These are phyloP conservation scores for Oryctolagus cuniculus DNA, from an alignment of 2,113 vertebrate genomes.

Conservation along the genomic window DNA sequence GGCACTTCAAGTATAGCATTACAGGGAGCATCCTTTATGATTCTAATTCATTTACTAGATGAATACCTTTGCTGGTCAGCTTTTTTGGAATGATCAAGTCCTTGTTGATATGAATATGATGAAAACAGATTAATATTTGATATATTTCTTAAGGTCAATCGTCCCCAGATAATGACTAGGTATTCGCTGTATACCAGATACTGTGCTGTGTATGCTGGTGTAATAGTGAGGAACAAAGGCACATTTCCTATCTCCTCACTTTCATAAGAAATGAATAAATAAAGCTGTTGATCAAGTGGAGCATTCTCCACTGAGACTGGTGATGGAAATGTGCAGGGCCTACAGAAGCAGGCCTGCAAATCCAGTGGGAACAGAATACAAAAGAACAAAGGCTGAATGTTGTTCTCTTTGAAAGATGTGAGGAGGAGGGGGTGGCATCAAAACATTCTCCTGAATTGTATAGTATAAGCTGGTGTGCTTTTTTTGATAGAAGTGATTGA, in stretches of 20 bases:
- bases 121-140: neutral
- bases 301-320: neutral
- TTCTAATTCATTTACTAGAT: neutral
- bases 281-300: neutral
- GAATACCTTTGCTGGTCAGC: neutral
- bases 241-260: neutral
- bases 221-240: neutral
- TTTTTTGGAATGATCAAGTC: neutral
- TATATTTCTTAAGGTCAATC: neutral
- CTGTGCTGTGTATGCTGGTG: neutral
- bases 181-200: neutral
- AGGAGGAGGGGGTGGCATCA: neutral
- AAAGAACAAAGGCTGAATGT: neutral
- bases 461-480: neutral
- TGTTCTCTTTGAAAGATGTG: neutral
- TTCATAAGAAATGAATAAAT: neutral
- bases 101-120: neutral
- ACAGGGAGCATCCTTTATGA: neutral
- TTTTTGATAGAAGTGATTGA: neutral
- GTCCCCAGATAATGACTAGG: neutral
- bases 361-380: neutral
- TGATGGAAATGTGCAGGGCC: neutral
- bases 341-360: neutral
- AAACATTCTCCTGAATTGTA: neutral
- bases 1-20: neutral